Percentiles rank a stretch among this genome's conserved stretches.
phyloP scores from a whole-genome alignment of 2,113 vertebrate genomes.

The Xerus inauris region DNA sequence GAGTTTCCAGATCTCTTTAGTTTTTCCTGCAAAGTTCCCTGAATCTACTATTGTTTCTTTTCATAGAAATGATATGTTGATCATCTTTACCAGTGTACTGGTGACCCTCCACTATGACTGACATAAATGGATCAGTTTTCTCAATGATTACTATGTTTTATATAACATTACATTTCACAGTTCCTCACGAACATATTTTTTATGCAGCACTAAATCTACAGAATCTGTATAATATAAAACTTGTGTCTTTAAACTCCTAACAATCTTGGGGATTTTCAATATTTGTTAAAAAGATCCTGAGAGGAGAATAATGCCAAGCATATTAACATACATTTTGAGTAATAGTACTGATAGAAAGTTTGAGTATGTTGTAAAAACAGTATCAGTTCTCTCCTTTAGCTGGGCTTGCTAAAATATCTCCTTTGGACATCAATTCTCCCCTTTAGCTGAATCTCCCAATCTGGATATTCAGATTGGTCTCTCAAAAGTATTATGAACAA shows the following conservation, averaged over 20 bases:
- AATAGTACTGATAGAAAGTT: constrained; percentile 8
- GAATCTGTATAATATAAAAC: neutral
- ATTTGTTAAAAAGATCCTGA: constrained; percentile 39
- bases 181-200: neutral
- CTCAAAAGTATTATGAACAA: constrained; percentile 16
- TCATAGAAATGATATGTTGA: neutral
- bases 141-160: neutral
- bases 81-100: neutral
- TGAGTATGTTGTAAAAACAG: constrained; percentile 20
- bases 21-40: neutral
- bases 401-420: neutral
- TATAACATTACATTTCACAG: neutral
- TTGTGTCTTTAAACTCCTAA: constrained; percentile 51
- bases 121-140: neutral
- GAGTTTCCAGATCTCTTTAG: neutral
- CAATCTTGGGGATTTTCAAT: constrained; percentile 7
- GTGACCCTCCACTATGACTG: neutral
- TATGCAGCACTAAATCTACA: neutral
- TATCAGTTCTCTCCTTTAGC: neutral
- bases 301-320: neutral
- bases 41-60: neutral
- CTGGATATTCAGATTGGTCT: neutral
- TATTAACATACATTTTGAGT: constrained; percentile 5
- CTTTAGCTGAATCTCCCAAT: neutral
- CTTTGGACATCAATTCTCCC: neutral